Percentiles rank a stretch among this genome's conserved stretches.
Evolutionary conservation across 2,888 invertebrate genomes (phyloP).

Genomic region (Rhyacophila evoluta): DNA sequence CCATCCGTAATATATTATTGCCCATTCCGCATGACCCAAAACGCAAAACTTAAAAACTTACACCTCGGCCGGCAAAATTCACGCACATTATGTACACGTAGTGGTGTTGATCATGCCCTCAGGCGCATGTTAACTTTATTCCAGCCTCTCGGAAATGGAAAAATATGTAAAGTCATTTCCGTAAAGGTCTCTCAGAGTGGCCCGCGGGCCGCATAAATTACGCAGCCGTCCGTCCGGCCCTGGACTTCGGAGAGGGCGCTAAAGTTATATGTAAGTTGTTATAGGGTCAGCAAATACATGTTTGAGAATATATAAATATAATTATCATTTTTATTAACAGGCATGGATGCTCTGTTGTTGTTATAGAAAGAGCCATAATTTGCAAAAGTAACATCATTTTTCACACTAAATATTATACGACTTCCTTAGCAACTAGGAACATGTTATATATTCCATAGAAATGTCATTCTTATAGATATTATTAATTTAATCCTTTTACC

Average conservation of each 20-base stretch:
- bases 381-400: too few species aligned
- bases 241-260: background rate
- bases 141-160: conserved; percentile 16
- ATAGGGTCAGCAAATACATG: background rate
- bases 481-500: too few species aligned
- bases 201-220: conserved; percentile 13
- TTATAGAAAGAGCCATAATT: too few species aligned
- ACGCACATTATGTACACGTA: background rate
- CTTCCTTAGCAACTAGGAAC: too few species aligned
- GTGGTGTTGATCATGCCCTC: background rate
- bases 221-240: background rate
- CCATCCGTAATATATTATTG: background rate
- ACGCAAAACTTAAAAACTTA: background rate
- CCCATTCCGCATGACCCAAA: background rate
- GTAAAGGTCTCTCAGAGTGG: conserved; percentile 17
- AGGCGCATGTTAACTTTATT: background rate
- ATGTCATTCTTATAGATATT: too few species aligned
- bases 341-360: too few species aligned
- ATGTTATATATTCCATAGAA: too few species aligned
- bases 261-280: background rate
- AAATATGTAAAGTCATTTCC: conserved; percentile 22
- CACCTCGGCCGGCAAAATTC: background rate
- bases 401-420: too few species aligned
- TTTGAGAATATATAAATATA: background rate
- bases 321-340: background rate